A percentile compares a stretch with the other conserved stretches of the same genome.
These are phyloP conservation scores for Vireo griseus DNA, from an alignment of 2,797 vertebrate species.

Conservation along the genomic window DNA sequence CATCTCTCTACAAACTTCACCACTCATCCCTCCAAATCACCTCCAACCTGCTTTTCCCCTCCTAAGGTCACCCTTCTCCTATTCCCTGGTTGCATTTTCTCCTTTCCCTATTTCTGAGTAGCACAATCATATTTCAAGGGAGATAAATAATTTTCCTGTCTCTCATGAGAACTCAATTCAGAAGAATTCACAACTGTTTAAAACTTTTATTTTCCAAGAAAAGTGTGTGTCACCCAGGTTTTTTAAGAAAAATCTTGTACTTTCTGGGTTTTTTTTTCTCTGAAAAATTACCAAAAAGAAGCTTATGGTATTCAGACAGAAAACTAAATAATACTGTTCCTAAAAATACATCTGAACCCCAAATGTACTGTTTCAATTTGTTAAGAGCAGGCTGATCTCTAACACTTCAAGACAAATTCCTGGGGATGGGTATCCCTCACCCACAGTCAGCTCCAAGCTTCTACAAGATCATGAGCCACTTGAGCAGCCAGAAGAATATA, in stretches of 20 bases:
- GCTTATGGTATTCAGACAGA: not conserved
- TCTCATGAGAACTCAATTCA: not conserved
- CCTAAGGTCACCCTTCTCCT: accelerated
- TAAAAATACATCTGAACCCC: not conserved
- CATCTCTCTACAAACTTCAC: not conserved
- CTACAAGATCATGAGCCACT: not conserved
- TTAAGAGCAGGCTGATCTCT: not conserved
- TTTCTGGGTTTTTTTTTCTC: not conserved
- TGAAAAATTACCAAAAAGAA: not conserved
- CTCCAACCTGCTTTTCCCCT: not conserved
- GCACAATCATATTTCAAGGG: not conserved
- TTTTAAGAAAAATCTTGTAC: not conserved
- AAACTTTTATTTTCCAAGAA: not conserved
- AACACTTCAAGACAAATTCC: not conserved
- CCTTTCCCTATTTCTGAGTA: not conserved
- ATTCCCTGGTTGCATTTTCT: not conserved
- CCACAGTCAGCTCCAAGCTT: not conserved
- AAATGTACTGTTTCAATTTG: not conserved
- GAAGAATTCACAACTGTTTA: not conserved
- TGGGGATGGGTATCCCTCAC: not conserved
- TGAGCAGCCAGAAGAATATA: not conserved
- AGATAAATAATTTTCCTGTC: not conserved
- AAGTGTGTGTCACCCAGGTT: not conserved
- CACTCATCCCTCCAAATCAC: not conserved
- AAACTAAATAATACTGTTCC: not conserved